phyloP scores from a whole-genome alignment of 1,140 invertebrate genomes.

The Magallana angulata region DNA sequence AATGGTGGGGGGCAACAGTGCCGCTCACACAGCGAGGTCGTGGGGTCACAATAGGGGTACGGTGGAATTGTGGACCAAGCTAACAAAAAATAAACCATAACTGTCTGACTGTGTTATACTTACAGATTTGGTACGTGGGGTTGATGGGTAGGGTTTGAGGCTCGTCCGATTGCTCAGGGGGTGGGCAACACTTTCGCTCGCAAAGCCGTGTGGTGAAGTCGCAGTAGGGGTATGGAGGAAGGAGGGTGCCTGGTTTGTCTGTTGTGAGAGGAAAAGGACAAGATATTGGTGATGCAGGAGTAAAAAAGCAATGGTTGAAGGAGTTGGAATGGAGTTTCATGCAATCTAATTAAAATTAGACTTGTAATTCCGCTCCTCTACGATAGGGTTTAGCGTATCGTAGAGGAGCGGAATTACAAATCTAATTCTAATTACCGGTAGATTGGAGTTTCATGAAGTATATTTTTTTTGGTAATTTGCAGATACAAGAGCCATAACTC shows the following conservation, averaged over 20 bases:
- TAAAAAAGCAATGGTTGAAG: not conserved
- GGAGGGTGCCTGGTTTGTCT: not conserved
- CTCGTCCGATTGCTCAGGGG: constrained; percentile 50
- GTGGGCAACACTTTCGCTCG: constrained; percentile 60
- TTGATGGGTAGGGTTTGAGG: constrained; percentile 6
- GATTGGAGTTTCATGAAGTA: no score
- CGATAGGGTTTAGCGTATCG: no score
- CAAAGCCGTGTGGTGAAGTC: constrained; percentile 41
- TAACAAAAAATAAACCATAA: not conserved
- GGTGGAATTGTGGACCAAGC: constrained; percentile 22
- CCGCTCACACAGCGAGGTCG: not conserved
- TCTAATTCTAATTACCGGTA: no score
- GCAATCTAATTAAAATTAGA: no score
- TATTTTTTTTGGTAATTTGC: no score
- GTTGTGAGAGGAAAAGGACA: constrained; percentile 86
- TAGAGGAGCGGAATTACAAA: no score
- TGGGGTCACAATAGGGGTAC: constrained; percentile 18
- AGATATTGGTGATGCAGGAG: constrained; percentile 89
- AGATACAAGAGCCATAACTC: no score
- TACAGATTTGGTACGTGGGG: constrained; percentile 29
- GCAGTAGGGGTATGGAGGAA: constrained; percentile 57
- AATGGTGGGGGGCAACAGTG: constrained; percentile 12
- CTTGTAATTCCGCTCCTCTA: no score
- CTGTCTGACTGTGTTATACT: not conserved
- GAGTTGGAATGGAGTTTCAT: not conserved